phyloP scores from a whole-genome alignment of 2,113 vertebrate genomes.

The Cyphomyrus discorhynchus region DNA sequence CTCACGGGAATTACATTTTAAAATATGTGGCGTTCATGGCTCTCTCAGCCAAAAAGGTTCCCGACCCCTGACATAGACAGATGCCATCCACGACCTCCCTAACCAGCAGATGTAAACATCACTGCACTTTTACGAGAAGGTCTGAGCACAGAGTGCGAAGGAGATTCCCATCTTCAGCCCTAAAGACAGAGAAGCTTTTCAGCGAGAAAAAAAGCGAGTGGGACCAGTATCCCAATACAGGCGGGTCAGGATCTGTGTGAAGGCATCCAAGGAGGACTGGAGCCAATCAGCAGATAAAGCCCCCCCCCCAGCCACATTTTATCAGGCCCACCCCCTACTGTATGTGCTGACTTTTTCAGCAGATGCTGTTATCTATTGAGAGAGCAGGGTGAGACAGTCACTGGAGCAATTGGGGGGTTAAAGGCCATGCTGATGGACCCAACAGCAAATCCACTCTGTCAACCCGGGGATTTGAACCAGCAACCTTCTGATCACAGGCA shows the following conservation, averaged over 20 bases:
- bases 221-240: background rate
- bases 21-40: no score
- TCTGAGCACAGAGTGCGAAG: background rate
- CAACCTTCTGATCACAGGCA: no score
- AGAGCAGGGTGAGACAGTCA: background rate
- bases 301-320: background rate
- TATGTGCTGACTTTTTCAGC: background rate
- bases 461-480: background rate
- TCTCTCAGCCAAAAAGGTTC: no score
- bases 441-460: background rate
- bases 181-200: background rate
- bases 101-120: background rate
- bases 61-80: no score
- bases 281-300: background rate
- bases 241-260: background rate
- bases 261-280: background rate
- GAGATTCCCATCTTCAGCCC: background rate
- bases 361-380: background rate
- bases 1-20: no score
- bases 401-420: background rate
- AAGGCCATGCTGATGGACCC: background rate
- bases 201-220: background rate
- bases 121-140: background rate
- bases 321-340: background rate
- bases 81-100: background rate